These are phyloP conservation scores for Drosophila merina DNA, from an alignment of 2,888 invertebrate species.

Conservation along the genomic window DNA sequence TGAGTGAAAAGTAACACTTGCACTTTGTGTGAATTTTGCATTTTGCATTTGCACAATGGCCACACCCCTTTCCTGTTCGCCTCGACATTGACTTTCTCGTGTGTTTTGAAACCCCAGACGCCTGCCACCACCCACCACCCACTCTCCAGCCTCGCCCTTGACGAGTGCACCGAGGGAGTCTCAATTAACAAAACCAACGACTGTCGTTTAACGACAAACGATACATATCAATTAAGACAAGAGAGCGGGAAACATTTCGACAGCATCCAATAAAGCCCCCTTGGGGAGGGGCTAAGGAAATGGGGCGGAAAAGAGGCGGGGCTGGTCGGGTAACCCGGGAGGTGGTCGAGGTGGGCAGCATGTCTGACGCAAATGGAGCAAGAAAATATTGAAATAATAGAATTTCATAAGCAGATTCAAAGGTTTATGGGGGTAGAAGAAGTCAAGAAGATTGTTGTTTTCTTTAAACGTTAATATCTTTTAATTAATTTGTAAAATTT, in stretches of 20 bases:
- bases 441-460: background rate
- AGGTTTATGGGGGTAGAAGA: slow-evolving; percentile 11
- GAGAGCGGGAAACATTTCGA: slow-evolving; percentile 34
- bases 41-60: slow-evolving; percentile 8
- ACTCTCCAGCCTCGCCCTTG: background rate
- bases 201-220: slow-evolving; percentile 45
- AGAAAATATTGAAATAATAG: slow-evolving; percentile 24
- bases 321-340: background rate
- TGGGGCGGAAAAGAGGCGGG: background rate
- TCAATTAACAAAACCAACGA: slow-evolving; percentile 29
- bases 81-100: slow-evolving; percentile 35
- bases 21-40: background rate
- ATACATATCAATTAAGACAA: slow-evolving; percentile 60
- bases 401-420: slow-evolving; percentile 7
- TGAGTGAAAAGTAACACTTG: slow-evolving; percentile 1
- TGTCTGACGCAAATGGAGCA: slow-evolving; percentile 48
- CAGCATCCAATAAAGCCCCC: slow-evolving; percentile 46
- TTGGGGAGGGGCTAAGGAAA: slow-evolving; percentile 8
- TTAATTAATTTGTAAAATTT: background rate
- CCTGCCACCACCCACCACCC: slow-evolving; percentile 4
- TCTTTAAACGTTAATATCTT: background rate
- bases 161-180: slow-evolving; percentile 4
- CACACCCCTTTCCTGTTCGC: slow-evolving; percentile 6
- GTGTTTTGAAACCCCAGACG: background rate
- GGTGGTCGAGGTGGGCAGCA: slow-evolving; percentile 14